Percentiles rank a stretch among this genome's conserved stretches.
These are phyloP conservation scores for Dynastes maya DNA, from an alignment of 2,888 invertebrate genomes.

Conservation along the genomic window DNA sequence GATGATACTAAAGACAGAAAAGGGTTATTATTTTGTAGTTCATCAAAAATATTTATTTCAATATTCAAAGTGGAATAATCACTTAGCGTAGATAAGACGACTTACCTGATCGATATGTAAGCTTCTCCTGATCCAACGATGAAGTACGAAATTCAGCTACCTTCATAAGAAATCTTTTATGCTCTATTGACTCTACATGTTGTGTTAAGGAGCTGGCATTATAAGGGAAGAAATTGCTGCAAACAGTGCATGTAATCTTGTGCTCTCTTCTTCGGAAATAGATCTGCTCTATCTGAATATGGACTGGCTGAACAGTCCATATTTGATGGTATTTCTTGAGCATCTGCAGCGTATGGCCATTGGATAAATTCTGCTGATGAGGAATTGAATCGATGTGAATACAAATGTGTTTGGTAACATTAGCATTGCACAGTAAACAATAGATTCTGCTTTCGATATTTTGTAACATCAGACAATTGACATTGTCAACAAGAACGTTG, in stretches of 20 bases:
- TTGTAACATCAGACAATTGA: constrained; percentile 10
- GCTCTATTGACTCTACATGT: constrained; percentile 23
- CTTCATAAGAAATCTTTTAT: constrained; percentile 27
- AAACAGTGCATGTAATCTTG: constrained; percentile 32
- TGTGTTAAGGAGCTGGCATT: not conserved
- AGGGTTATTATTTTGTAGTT: not conserved
- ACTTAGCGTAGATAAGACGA: not conserved
- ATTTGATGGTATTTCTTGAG: constrained; percentile 31
- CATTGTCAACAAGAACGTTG: not conserved
- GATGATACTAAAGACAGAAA: not conserved
- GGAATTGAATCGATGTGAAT: constrained; percentile 3
- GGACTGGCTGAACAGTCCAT: constrained; percentile 9
- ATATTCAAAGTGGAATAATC: not conserved
- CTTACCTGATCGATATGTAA: constrained; percentile 2
- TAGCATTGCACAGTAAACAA: constrained; percentile 27
- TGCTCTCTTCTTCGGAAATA: constrained; percentile 21
- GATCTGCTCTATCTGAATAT: constrained; percentile 31
- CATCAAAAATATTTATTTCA: too few relatives aligned
- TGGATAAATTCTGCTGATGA: not conserved
- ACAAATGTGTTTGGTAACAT: constrained; percentile 3
- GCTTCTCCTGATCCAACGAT: not conserved
- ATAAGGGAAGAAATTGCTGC: constrained; percentile 16
- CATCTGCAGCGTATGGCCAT: not conserved
- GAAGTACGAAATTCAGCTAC: not conserved
- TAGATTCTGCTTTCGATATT: constrained; percentile 19